Conservation (phyloP, 2,113 vertebrate genomes). For the Indri indri region DNA sequence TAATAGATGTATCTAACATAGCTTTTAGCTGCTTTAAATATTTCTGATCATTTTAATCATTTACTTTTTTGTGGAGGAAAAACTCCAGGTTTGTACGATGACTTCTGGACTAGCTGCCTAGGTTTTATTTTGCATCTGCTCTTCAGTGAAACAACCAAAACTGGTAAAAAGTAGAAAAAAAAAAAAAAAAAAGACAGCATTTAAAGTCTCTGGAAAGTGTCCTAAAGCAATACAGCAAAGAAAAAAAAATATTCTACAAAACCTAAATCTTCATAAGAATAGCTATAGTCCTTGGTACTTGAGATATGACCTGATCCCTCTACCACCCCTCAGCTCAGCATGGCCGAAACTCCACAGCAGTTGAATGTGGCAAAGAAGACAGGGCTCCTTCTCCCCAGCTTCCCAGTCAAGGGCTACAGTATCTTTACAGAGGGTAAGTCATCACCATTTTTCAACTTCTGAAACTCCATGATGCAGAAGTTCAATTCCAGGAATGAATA, state of each 20-base stretch:
- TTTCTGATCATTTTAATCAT: background rate
- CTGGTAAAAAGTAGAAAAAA: background rate
- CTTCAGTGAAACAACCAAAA: background rate
- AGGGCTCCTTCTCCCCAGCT: background rate
- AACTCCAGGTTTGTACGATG: background rate
- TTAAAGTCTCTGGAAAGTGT: background rate
- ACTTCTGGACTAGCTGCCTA: background rate
- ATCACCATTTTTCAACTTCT: background rate
- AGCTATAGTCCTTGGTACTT: background rate
- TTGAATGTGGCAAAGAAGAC: background rate
- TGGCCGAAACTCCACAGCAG: background rate
- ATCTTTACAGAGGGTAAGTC: background rate
- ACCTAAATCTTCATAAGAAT: background rate
- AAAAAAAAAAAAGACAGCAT: background rate
- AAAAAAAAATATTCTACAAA: background rate
- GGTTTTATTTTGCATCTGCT: background rate
- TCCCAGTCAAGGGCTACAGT: background rate
- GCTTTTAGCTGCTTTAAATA: background rate
- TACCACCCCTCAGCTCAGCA: background rate
- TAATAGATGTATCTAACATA: background rate
- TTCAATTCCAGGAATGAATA: background rate
- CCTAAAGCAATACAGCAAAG: background rate
- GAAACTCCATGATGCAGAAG: background rate
- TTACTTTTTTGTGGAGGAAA: background rate
- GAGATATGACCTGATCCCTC: background rate